Percentiles rank a stretch among this genome's conserved stretches.
Evolutionary conservation across 2,888 invertebrate genomes (phyloP).

Genomic region (Eupithecia dodoneata): DNA sequence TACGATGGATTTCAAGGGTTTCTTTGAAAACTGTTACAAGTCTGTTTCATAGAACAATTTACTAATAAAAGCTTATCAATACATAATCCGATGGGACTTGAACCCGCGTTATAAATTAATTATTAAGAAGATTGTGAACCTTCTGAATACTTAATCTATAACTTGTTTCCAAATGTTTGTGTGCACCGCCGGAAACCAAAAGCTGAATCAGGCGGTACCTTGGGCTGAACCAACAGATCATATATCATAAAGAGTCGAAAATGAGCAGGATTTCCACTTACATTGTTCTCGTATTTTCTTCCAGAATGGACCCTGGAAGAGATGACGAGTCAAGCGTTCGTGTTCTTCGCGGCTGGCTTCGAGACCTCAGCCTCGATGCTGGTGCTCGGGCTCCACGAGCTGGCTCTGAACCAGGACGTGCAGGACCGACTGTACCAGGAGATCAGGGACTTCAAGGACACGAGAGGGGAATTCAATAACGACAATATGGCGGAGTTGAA

Average conservation of each 20-base stretch:
- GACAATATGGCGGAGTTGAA: conserved; percentile 63
- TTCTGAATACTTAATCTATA: too few species aligned
- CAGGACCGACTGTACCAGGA: conserved; percentile 74
- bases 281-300: background rate
- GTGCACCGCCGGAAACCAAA: too few species aligned
- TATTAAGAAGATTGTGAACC: too few species aligned
- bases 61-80: too few species aligned
- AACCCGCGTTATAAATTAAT: too few species aligned
- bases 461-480: conserved; percentile 52
- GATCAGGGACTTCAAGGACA: conserved; percentile 54
- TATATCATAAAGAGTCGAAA: background rate
- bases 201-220: too few species aligned
- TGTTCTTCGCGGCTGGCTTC: conserved; percentile 78
- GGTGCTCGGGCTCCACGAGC: conserved; percentile 68
- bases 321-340: conserved; percentile 72
- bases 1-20: too few species aligned
- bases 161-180: too few species aligned
- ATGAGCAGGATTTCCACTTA: background rate
- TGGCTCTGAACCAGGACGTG: conserved; percentile 69
- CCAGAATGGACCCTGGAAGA: conserved; percentile 73
- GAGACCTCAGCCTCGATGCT: conserved; percentile 72
- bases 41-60: too few species aligned
- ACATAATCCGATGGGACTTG: background rate
- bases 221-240: too few species aligned
- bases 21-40: too few species aligned